These are phyloP conservation scores for Anthophora plumipes DNA, from an alignment of 2,888 invertebrate genomes.

Conservation along the genomic window DNA sequence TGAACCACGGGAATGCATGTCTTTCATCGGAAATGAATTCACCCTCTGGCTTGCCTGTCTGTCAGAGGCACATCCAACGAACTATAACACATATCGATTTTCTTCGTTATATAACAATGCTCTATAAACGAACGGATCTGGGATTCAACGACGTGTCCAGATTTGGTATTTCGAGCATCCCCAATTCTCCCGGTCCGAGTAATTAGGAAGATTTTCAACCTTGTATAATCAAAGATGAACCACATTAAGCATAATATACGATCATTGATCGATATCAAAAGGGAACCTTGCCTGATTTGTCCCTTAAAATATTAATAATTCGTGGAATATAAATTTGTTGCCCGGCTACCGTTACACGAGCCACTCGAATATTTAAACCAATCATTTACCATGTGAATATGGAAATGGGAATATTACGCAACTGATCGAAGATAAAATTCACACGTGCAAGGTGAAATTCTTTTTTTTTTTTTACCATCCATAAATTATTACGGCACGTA, in stretches of 20 bases:
- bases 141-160: not conserved
- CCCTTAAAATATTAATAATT: constrained; percentile 4
- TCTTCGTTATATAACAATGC: constrained; percentile 16
- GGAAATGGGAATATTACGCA: too few species aligned
- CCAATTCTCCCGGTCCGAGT: not conserved
- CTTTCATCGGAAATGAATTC: constrained; percentile 94
- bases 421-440: not conserved
- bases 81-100: constrained; percentile 85
- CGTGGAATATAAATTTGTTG: not conserved
- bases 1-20: constrained; percentile 88
- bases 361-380: not conserved
- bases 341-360: not conserved
- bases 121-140: not conserved
- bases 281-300: not conserved
- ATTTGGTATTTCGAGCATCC: not conserved
- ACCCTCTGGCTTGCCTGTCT: constrained; percentile 90
- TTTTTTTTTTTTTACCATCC: too few species aligned
- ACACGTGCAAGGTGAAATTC: not conserved
- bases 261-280: not conserved
- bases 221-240: not conserved
- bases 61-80: constrained; percentile 92
- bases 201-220: not conserved
- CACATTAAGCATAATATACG: not conserved
- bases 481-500: not conserved
- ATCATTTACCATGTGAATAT: too few species aligned